Evolutionary conservation across 2,888 invertebrate species (phyloP).

Genomic region (Geotrupes spiniger): DNA sequence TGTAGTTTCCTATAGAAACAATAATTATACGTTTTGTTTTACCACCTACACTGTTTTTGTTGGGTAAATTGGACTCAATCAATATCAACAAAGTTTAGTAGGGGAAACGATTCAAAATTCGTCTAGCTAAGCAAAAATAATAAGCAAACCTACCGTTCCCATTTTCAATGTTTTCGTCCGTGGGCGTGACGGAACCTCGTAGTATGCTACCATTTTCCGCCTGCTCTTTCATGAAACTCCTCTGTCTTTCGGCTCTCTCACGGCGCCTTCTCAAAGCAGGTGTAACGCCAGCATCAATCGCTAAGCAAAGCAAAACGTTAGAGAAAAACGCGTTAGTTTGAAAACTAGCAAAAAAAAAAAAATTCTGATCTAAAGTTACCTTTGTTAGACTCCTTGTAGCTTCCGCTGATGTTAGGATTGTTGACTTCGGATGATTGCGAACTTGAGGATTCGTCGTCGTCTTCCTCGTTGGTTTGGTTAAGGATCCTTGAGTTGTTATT

Average conservation of each 20-base stretch:
- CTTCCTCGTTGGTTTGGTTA: slow-evolving; percentile 40
- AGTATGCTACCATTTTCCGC: slow-evolving; percentile 63
- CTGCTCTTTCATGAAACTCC: slow-evolving; percentile 80
- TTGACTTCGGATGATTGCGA: slow-evolving; percentile 58
- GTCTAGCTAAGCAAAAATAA: too few relatives aligned
- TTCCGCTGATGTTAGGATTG: slow-evolving; percentile 55
- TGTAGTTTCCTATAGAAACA: slow-evolving; percentile 55
- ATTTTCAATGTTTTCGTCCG: slow-evolving; percentile 39
- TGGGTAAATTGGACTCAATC: too few relatives aligned
- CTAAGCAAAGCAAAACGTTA: slow-evolving; percentile 38
- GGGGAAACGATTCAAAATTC: too few relatives aligned
- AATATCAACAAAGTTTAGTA: too few relatives aligned
- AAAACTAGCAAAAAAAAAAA: slow-evolving; percentile 14
- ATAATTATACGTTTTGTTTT: too few relatives aligned
- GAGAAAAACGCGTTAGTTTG: not conserved
- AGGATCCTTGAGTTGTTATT: slow-evolving; percentile 31
- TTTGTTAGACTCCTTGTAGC: slow-evolving; percentile 57
- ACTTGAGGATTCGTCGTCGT: slow-evolving; percentile 60
- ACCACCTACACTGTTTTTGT: too few relatives aligned
- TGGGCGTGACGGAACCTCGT: slow-evolving; percentile 47
- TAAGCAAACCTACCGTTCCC: slow-evolving; percentile 38
- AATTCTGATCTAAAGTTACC: too few relatives aligned
- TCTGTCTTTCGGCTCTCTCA: slow-evolving; percentile 80
- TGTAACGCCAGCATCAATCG: slow-evolving; percentile 70
- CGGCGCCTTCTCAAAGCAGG: slow-evolving; percentile 76